These are phyloP conservation scores for Macrosteles quadrilineatus DNA, from an alignment of 1,140 invertebrate species.

Conservation along the genomic window DNA sequence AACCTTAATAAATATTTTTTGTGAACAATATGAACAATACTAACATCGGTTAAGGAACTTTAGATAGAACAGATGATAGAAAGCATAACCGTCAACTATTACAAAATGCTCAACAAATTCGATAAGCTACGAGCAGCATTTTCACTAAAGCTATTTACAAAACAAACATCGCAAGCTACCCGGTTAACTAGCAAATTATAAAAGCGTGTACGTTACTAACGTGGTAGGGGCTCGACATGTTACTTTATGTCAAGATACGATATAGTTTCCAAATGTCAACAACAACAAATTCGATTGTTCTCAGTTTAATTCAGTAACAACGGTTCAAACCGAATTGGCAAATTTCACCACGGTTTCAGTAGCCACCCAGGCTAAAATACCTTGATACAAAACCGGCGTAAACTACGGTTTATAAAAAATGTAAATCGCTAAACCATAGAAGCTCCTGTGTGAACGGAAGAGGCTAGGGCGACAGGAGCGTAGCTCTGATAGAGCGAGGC, in stretches of 20 bases:
- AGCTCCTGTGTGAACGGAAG: neutral
- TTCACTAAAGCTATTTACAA: conserved; percentile 14
- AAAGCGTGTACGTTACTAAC: conserved; percentile 2
- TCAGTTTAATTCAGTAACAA: neutral
- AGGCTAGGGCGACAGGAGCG: neutral
- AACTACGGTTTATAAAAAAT: conserved; percentile 4
- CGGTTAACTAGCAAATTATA: conserved; percentile 14
- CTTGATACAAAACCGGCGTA: conserved; percentile 14
- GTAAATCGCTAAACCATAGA: conserved; percentile 2
- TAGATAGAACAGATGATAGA: too few species aligned
- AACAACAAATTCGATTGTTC: conserved; percentile 11
- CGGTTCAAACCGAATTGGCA: neutral
- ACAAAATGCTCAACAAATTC: neutral
- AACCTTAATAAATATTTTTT: too few species aligned
- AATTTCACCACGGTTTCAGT: neutral
- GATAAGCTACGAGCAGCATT: neutral
- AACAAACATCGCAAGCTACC: neutral
- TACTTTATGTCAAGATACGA: too few species aligned
- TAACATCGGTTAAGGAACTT: too few species aligned
- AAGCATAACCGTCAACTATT: neutral
- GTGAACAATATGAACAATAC: too few species aligned
- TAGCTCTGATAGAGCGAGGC: neutral
- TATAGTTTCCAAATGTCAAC: neutral
- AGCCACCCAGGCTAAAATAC: neutral
- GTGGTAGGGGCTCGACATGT: neutral